phyloP scores from a whole-genome alignment of 2,113 vertebrate genomes.

The Oncorhynchus tshawytscha region DNA sequence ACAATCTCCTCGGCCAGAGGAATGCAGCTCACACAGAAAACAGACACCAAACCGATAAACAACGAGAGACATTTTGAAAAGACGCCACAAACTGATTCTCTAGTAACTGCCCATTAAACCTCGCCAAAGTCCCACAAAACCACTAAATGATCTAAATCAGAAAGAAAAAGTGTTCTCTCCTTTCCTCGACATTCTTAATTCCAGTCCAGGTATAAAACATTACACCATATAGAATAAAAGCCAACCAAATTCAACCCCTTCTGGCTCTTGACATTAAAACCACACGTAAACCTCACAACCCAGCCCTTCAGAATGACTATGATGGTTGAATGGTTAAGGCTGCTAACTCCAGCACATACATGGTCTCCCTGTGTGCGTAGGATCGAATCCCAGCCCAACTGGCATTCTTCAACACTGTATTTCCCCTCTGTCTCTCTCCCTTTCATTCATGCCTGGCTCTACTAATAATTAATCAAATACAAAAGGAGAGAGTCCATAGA shows the following conservation, averaged over 20 bases:
- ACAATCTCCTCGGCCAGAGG: conserved; percentile 34
- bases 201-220: too few relatives aligned
- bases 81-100: neutral
- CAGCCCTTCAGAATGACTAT: too few relatives aligned
- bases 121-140: neutral
- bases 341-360: too few relatives aligned
- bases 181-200: too few relatives aligned
- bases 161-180: neutral
- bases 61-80: neutral
- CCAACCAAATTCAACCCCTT: too few relatives aligned
- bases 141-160: neutral
- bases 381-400: neutral
- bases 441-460: neutral
- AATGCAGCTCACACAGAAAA: neutral
- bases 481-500: too few relatives aligned
- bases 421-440: neutral
- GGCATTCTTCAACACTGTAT: neutral
- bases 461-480: neutral
- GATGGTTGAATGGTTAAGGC: too few relatives aligned
- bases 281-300: too few relatives aligned
- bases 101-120: neutral
- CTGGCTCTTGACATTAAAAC: too few relatives aligned
- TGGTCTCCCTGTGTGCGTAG: neutral
- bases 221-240: too few relatives aligned
- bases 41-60: conserved; percentile 3